Conservation (phyloP, 2,797 vertebrate species). For the Lindbergichthys nudifrons region DNA sequence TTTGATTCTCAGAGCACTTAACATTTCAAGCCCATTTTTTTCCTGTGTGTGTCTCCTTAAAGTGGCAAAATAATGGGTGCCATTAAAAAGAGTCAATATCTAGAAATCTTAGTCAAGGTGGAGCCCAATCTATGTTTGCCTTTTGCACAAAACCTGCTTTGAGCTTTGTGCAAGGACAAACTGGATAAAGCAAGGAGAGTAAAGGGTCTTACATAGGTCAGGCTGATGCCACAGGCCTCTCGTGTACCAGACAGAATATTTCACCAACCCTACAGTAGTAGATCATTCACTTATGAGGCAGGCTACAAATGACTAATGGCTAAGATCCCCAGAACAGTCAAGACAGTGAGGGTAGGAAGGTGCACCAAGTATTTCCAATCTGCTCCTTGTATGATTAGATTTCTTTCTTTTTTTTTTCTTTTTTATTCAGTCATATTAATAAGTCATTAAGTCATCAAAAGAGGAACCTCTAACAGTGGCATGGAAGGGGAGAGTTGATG, state of each 20-base stretch:
- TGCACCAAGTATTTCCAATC: conserved; percentile 83
- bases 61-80: conserved; percentile 49
- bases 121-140: conserved; percentile 51
- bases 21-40: conserved; percentile 62
- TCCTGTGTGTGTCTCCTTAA: conserved; percentile 71
- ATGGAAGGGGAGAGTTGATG: conserved; percentile 88
- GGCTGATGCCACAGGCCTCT: conserved; percentile 88
- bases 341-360: conserved; percentile 86
- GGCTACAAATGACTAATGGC: conserved; percentile 74
- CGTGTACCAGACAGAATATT: conserved; percentile 87
- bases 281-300: conserved; percentile 84
- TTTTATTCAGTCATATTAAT: conserved; percentile 63
- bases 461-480: conserved; percentile 91
- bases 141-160: conserved; percentile 45
- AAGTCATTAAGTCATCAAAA: conserved; percentile 84
- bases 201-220: conserved; percentile 89
- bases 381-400: conserved; percentile 72
- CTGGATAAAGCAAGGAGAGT: conserved; percentile 70
- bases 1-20: conserved; percentile 60
- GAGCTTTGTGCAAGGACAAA: conserved; percentile 59
- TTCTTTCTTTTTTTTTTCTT: conserved; percentile 60
- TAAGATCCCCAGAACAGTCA: conserved; percentile 85
- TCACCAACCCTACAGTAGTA: conserved; percentile 84
- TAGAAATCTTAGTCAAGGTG: conserved; percentile 28
- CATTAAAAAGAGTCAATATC: conserved; percentile 48